phyloP scores from a whole-genome alignment of 2,113 vertebrate species.

The Formicarius rufipectus region DNA sequence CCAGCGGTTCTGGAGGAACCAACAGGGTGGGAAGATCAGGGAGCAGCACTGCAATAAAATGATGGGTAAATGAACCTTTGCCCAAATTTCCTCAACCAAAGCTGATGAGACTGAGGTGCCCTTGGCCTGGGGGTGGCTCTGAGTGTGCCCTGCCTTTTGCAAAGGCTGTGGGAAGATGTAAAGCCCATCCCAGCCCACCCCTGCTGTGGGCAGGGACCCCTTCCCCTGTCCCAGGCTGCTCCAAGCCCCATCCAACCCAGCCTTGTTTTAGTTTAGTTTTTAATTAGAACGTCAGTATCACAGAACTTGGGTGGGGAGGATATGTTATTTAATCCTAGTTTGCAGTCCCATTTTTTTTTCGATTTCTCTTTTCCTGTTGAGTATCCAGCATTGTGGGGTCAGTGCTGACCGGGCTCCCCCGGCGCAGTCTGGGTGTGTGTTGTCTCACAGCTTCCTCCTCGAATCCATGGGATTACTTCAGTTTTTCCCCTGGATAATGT shows the following conservation, averaged over 20 bases:
- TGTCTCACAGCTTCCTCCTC: not conserved
- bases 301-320: not conserved
- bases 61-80: not conserved
- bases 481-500: constrained; percentile 31
- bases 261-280: not conserved
- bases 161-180: not conserved
- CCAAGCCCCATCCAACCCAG: rapidly evolving
- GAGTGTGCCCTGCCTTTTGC: not conserved
- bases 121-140: not conserved
- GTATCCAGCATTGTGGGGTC: not conserved
- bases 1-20: not conserved
- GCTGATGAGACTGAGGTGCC: not conserved
- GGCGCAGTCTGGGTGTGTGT: not conserved
- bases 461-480: constrained; percentile 1
- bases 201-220: not conserved
- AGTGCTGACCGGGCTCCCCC: not conserved
- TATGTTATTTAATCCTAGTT: not conserved
- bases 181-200: not conserved
- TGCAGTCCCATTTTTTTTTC: not conserved
- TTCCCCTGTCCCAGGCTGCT: rapidly evolving
- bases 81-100: not conserved
- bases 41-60: not conserved
- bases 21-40: not conserved
- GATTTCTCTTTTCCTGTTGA: not conserved
- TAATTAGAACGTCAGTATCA: not conserved